These are phyloP conservation scores for Trachemys scripta DNA, from an alignment of 2,113 vertebrate genomes.

Conservation along the genomic window DNA sequence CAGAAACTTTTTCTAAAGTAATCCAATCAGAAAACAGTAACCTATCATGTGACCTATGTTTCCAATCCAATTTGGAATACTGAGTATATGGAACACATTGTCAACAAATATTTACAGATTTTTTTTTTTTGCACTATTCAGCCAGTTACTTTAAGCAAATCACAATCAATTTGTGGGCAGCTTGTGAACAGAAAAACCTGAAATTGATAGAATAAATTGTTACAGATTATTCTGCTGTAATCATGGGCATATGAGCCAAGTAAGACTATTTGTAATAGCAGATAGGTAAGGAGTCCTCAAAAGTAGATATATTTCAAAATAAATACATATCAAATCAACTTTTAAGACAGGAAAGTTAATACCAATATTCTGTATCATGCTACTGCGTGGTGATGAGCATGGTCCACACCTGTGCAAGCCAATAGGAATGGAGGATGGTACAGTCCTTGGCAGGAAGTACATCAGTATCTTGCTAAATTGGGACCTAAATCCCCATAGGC, in stretches of 20 bases:
- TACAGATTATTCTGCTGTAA: not conserved
- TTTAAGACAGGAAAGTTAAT: not conserved
- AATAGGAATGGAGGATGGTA: not conserved
- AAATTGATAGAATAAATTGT: not conserved
- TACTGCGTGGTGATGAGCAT: not conserved
- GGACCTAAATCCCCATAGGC: not conserved
- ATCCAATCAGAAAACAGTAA: not conserved
- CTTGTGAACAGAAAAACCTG: not conserved
- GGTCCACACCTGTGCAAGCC: not conserved
- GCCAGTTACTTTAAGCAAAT: not conserved
- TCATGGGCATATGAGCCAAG: not conserved
- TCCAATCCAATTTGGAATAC: not conserved
- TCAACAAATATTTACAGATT: rapidly evolving
- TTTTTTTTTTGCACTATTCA: not conserved
- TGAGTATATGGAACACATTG: not conserved
- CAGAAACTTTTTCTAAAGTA: not conserved
- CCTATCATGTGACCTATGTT: not conserved
- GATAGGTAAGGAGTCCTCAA: not conserved
- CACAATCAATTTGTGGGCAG: not conserved
- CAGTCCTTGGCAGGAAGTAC: not conserved
- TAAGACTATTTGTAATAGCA: not conserved
- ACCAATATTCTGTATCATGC: not conserved
- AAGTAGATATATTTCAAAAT: not conserved
- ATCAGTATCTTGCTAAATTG: not conserved
- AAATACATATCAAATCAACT: not conserved